phyloP scores from a whole-genome alignment of 2,113 vertebrate genomes.

The Brachypteracias leptosomus region DNA sequence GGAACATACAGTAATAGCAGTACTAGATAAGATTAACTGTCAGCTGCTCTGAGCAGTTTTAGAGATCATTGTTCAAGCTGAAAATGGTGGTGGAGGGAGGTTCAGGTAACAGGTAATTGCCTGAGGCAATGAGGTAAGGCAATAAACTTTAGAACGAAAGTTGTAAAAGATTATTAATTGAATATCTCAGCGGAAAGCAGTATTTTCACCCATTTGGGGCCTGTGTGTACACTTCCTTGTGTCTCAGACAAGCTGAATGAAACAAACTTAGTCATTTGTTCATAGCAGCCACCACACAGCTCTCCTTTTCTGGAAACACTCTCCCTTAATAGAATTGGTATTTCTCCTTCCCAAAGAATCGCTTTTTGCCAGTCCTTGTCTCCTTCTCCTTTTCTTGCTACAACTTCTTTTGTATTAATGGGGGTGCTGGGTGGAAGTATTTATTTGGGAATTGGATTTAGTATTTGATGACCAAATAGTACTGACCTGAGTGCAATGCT shows the following conservation, averaged over 20 bases:
- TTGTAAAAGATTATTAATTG: not conserved
- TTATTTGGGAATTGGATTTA: not conserved
- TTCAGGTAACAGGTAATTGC: not conserved
- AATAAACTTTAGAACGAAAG: not conserved
- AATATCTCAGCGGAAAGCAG: not conserved
- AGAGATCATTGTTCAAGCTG: not conserved
- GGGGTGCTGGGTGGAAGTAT: not conserved
- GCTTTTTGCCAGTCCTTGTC: not conserved
- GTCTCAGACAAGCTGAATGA: not conserved
- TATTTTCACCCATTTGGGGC: not conserved
- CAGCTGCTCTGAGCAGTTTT: not conserved
- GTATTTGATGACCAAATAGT: not conserved
- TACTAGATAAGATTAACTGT: not conserved
- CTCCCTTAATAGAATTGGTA: not conserved
- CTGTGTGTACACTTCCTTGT: not conserved
- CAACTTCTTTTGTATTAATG: not conserved
- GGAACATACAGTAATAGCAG: not conserved
- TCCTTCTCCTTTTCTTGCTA: not conserved
- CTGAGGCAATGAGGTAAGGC: not conserved
- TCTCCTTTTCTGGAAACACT: not conserved
- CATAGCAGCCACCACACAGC: not conserved
- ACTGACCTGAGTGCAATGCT: not conserved
- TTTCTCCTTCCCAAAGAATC: not conserved
- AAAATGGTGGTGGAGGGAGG: not conserved
- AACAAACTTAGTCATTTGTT: not conserved